A percentile compares a stretch with the other conserved stretches of the same genome.
phyloP scores from a whole-genome alignment of 2,797 vertebrate genomes.

The Eidolon dupreanum region DNA sequence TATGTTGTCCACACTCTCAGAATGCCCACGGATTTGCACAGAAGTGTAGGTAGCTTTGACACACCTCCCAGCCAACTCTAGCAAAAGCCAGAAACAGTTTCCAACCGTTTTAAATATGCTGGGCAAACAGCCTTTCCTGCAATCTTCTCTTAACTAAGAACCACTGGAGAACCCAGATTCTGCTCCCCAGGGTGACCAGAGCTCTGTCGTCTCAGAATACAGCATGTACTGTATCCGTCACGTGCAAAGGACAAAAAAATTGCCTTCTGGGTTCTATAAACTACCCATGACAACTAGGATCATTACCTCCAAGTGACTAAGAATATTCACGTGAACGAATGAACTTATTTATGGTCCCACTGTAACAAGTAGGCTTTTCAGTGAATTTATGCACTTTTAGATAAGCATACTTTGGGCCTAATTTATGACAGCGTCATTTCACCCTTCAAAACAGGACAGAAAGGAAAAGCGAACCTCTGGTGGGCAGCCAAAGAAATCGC shows the following conservation, averaged over 20 bases:
- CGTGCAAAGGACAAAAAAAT: background rate
- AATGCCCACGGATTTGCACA: background rate
- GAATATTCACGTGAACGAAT: conserved; percentile 29
- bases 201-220: background rate
- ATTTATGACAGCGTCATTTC: conserved; percentile 44
- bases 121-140: background rate
- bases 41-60: background rate
- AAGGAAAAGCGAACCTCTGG: background rate
- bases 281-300: background rate
- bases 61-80: background rate
- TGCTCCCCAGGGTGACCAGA: background rate
- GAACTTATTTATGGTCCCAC: background rate
- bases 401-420: background rate
- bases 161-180: background rate
- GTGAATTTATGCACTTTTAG: conserved; percentile 14
- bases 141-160: background rate
- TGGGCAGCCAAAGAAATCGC: background rate
- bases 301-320: background rate
- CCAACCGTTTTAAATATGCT: background rate
- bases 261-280: background rate
- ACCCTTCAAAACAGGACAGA: conserved; percentile 33
- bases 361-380: background rate
- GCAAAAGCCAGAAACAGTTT: background rate
- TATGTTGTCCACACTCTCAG: background rate
- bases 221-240: background rate